Evolutionary conservation across 2,113 vertebrate genomes (phyloP).

Genomic region (Erythrolamprus reginae): DNA sequence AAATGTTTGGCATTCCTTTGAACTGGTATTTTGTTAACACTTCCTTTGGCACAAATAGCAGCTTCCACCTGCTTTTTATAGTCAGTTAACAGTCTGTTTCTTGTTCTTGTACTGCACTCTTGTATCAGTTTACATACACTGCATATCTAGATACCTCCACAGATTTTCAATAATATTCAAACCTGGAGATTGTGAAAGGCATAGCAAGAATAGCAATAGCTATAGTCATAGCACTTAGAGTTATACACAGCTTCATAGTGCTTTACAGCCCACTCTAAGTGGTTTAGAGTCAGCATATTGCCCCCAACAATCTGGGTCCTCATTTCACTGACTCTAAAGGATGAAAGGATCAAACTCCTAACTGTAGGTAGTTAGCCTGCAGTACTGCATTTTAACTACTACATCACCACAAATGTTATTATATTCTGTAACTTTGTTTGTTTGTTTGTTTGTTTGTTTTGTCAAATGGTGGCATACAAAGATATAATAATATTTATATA

Average conservation of each 20-base stretch:
- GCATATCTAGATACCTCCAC: neutral
- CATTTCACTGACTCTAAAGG: neutral
- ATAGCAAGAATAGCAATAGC: neutral
- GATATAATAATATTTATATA: too few species aligned
- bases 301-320: neutral
- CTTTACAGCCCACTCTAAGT: neutral
- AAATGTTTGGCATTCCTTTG: neutral
- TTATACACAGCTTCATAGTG: neutral
- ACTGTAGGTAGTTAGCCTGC: neutral
- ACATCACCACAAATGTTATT: neutral
- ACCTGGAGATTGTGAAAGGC: neutral
- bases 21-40: neutral
- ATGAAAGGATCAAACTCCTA: neutral
- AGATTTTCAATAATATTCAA: neutral
- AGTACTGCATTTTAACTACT: neutral
- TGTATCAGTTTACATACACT: neutral
- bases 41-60: neutral
- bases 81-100: neutral
- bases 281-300: neutral
- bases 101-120: neutral
- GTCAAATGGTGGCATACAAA: too few species aligned
- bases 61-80: neutral
- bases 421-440: too few species aligned
- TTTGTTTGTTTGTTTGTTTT: too few species aligned
- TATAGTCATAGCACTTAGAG: neutral